Conservation (phyloP, 2,888 invertebrate species). For the Euplexia lucipara region DNA sequence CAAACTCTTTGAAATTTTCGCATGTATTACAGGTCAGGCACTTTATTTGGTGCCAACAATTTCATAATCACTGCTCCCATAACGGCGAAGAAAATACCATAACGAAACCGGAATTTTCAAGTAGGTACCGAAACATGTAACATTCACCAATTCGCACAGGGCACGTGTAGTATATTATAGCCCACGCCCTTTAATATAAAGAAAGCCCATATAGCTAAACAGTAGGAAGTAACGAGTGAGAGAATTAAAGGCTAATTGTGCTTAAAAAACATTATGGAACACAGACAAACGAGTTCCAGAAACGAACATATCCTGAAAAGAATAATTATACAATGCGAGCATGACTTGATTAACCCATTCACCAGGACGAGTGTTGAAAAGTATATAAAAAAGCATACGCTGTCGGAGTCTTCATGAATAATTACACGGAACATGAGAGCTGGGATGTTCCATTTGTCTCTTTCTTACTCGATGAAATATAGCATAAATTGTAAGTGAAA, state of each 20-base stretch:
- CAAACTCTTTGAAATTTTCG: too few species aligned
- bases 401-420: slow-evolving; percentile 52
- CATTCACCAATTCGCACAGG: too few species aligned
- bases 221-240: too few species aligned
- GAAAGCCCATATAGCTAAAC: too few species aligned
- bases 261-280: slow-evolving; percentile 25
- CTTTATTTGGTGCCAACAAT: too few species aligned
- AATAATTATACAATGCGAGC: slow-evolving; percentile 36
- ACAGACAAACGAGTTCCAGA: slow-evolving; percentile 22
- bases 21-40: too few species aligned
- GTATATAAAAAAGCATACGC: slow-evolving; percentile 55
- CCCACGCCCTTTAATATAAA: too few species aligned
- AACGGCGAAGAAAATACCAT: too few species aligned
- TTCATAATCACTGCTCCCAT: too few species aligned
- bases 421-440: slow-evolving; percentile 41
- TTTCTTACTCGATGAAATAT: slow-evolving; percentile 39
- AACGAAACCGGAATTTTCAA: too few species aligned
- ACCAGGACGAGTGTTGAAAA: slow-evolving; percentile 46
- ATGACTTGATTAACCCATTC: slow-evolving; percentile 56
- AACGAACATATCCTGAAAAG: slow-evolving; percentile 36
- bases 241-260: not conserved
- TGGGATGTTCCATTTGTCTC: slow-evolving; percentile 40
- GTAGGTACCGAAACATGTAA: too few species aligned
- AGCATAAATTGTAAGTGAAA: slow-evolving; percentile 25
- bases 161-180: too few species aligned